Base-by-base conservation (phyloP, 2,888 invertebrate genomes). In the Thymelicus lineola region DNA sequence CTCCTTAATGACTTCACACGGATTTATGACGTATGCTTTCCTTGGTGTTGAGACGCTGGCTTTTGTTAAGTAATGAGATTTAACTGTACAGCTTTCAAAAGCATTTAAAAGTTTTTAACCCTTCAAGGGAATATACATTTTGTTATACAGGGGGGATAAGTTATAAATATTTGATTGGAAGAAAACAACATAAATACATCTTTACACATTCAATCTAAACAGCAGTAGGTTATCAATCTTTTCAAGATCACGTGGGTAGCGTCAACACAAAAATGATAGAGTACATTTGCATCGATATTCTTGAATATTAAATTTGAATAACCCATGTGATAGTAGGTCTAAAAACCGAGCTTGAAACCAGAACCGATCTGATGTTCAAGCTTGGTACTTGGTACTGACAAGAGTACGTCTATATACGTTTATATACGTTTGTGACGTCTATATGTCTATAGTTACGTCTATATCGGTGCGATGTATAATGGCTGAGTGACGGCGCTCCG, bases 401-500 rank as follows among this genome's bases (percentile, higher is more conserved):
- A 60, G 61, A 61, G 68, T 55, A 1, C 14, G 28, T 53, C 50
- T 12, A 14, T 50, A n/a, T 28, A 28, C 28, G 28, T 28, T 28
- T 28, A 3, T 28, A 28, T 28, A 28, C 28, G 28, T 28, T 5
- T 28, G 3, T 20, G 3, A 28, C 28, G 28, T 28, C 28, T 28
- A 20, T 20, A 20, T 3, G 3, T 20, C 20, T 20, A 28, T 28
- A 28, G 28, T 15, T 69, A 63, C 70, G 73, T 76, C 73, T 71
- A 73, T 70, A 71, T 72, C 64, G 58, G 72, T 58, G 63, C 62
- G 58, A 71, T 72, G 82, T 80, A 85, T 87, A 87, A 86, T 85
- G 83, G 80, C 74, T 82, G 85, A 88, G 84, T 86, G 90, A 88
- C 89, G 85, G 75, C 80, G 77, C 79, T 76, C 77, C 84, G 85